Conservation (phyloP, 2,797 vertebrate species). For the Notolabrus celidotus region DNA sequence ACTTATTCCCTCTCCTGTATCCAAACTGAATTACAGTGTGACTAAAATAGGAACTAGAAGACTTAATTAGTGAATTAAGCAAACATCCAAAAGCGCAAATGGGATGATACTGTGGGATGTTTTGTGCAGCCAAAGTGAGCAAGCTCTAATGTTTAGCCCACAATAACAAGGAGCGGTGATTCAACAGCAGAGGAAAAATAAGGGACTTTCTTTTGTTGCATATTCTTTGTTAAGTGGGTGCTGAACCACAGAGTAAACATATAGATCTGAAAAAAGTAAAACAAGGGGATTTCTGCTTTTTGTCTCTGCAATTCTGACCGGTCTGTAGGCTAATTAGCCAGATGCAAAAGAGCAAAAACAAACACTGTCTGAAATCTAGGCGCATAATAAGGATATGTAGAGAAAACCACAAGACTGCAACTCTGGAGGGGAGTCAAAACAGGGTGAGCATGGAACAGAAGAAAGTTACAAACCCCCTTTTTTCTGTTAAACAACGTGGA, state of each 20-base stretch:
- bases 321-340: slow-evolving; percentile 25
- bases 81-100: slow-evolving; percentile 25
- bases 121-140: neutral
- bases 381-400: slow-evolving; percentile 4
- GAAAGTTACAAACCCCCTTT: neutral
- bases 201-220: slow-evolving; percentile 15
- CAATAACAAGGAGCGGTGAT: neutral
- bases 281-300: slow-evolving; percentile 15
- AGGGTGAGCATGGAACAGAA: neutral
- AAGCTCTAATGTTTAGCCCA: slow-evolving; percentile 10
- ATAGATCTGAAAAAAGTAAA: neutral
- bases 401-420: slow-evolving; percentile 8
- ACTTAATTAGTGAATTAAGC: slow-evolving; percentile 26
- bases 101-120: neutral
- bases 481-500: slow-evolving; percentile 5
- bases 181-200: neutral
- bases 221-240: slow-evolving; percentile 31
- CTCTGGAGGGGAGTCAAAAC: neutral
- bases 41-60: slow-evolving; percentile 13
- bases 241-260: slow-evolving; percentile 38
- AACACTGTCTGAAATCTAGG: slow-evolving; percentile 21
- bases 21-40: slow-evolving; percentile 1
- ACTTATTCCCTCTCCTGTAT: neutral
- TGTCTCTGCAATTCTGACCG: slow-evolving; percentile 1
- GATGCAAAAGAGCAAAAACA: slow-evolving; percentile 17